These are phyloP conservation scores for Nemotelus nigrinus DNA, from an alignment of 2,888 invertebrate species.

Conservation along the genomic window DNA sequence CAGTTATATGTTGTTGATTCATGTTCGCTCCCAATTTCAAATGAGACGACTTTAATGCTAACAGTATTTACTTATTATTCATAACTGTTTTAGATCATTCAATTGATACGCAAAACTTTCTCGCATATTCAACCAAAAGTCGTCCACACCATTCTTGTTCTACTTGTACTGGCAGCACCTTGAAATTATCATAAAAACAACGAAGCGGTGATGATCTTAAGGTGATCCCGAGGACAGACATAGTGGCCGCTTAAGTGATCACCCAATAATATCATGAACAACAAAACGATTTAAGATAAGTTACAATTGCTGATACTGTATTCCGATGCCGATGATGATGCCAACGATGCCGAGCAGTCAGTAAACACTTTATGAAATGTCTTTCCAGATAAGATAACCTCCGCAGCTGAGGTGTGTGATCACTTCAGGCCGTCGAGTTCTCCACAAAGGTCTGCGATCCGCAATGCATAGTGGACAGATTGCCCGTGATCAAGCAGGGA, in stretches of 20 bases:
- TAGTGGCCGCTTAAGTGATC: constrained; percentile 34
- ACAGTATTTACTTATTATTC: no score
- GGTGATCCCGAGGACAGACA: constrained; percentile 21
- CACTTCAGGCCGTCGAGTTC: constrained; percentile 6
- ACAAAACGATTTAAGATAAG: constrained; percentile 43
- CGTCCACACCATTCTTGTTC: neutral
- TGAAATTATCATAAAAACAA: neutral
- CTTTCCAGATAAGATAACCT: constrained; percentile 45
- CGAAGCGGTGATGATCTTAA: constrained; percentile 9
- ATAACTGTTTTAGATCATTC: no score
- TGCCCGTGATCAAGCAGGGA: neutral
- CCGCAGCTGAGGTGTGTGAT: constrained; percentile 27
- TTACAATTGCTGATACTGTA: constrained; percentile 30
- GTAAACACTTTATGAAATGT: constrained; percentile 45
- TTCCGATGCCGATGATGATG: constrained; percentile 1
- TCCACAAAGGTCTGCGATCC: neutral
- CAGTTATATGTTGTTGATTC: no score
- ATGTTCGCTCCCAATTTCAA: no score
- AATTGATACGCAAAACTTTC: neutral
- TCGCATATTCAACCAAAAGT: neutral
- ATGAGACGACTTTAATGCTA: no score
- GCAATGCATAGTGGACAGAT: no score
- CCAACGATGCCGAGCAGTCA: constrained; percentile 18
- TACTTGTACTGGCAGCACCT: neutral
- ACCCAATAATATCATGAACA: constrained; percentile 36